phyloP scores from a whole-genome alignment of 1,140 invertebrate genomes.

The Antheraea mylitta region DNA sequence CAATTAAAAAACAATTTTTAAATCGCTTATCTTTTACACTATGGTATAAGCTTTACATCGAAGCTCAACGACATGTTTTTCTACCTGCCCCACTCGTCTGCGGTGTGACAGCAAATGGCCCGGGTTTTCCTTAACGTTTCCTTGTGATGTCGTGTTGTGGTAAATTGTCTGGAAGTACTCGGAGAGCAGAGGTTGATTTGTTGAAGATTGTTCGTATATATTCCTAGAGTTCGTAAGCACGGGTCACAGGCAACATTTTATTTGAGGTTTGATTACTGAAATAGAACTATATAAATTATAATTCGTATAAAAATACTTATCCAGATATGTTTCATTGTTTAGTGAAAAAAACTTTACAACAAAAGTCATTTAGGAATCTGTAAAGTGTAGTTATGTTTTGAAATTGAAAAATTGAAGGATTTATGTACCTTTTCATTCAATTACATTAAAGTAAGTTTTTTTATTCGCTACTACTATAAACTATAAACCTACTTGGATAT shows the following conservation, averaged over 20 bases:
- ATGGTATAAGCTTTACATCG: not conserved
- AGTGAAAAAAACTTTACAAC: too few relatives aligned
- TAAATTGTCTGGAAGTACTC: conserved; percentile 50
- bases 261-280: too few relatives aligned
- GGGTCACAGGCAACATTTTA: not conserved
- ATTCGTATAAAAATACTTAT: too few relatives aligned
- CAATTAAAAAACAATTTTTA: not conserved
- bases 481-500: too few relatives aligned
- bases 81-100: conserved; percentile 33
- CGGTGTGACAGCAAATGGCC: conserved; percentile 40
- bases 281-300: too few relatives aligned
- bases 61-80: conserved; percentile 42
- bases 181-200: conserved; percentile 24
- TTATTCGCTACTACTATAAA: too few relatives aligned
- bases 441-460: too few relatives aligned
- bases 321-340: too few relatives aligned
- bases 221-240: not conserved
- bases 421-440: too few relatives aligned
- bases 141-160: conserved; percentile 39
- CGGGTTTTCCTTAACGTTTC: conserved; percentile 41
- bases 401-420: too few relatives aligned
- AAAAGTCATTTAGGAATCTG: too few relatives aligned
- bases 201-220: not conserved
- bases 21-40: not conserved
- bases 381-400: too few relatives aligned